phyloP scores from a whole-genome alignment of 2,797 vertebrate species.

The Hemibagrus guttatus region DNA sequence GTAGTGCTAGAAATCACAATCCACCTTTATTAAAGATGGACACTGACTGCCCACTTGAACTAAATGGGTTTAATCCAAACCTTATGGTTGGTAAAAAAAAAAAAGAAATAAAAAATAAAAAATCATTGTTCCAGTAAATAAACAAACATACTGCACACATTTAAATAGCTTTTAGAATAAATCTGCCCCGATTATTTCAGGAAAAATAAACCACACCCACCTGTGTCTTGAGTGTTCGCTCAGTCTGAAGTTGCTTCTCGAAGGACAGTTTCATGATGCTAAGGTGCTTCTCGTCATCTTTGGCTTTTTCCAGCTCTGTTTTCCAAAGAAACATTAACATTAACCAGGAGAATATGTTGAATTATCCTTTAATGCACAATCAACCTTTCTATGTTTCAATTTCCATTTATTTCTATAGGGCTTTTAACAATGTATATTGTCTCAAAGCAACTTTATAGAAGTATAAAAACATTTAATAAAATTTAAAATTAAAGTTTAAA shows the following conservation, averaged over 20 bases:
- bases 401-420: no score
- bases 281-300: conserved; percentile 80
- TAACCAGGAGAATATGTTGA: neutral
- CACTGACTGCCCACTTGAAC: no score
- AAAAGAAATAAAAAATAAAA: no score
- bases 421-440: no score
- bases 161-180: neutral
- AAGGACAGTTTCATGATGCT: conserved; percentile 77
- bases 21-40: no score
- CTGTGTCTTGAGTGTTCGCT: conserved; percentile 95
- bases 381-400: neutral
- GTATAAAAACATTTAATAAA: no score
- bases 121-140: neutral
- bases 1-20: no score
- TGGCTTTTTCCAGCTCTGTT: conserved; percentile 81
- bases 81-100: no score
- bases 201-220: conserved; percentile 63
- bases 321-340: conserved; percentile 9
- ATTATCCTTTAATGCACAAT: neutral
- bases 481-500: no score
- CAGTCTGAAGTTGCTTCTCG: conserved; percentile 87
- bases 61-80: neutral
- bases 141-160: neutral
- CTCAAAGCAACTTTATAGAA: no score
- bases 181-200: neutral